Conservation (phyloP, 1,140 invertebrate species). For the Whitmania pigra region DNA sequence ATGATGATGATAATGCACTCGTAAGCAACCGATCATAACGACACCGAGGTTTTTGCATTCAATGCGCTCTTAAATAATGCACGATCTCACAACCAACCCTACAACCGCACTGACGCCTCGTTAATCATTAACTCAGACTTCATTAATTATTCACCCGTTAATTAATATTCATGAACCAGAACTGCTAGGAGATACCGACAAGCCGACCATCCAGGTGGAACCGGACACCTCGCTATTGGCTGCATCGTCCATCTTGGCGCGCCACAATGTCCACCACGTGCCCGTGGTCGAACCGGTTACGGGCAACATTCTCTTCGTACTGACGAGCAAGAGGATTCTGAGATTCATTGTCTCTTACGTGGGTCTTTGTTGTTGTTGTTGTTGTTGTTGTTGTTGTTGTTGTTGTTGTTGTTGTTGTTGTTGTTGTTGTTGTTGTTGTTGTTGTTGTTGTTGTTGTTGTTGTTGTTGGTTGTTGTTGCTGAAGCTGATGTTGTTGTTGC, state of each 20-base stretch:
- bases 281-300: conserved; percentile 85
- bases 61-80: no score
- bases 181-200: conserved; percentile 33
- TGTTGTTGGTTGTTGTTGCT: no score
- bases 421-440: not conserved
- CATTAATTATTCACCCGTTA: no score
- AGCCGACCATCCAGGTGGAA: conserved; percentile 37
- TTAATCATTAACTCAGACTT: no score
- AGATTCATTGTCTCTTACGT: conserved; percentile 93
- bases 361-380: conserved; percentile 46
- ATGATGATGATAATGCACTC: no score
- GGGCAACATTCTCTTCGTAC: conserved; percentile 88
- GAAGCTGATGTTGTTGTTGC: no score
- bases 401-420: not conserved
- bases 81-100: no score
- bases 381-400: not conserved
- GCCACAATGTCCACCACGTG: conserved; percentile 79
- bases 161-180: conserved; percentile 28
- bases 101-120: no score
- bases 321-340: conserved; percentile 92
- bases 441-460: no score
- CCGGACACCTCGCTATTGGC: conserved; percentile 58
- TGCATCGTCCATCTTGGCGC: conserved; percentile 77
- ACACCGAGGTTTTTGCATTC: no score
- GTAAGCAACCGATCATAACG: no score